Conservation (phyloP, 2,888 invertebrate genomes). For the Diarsia dahlii region DNA sequence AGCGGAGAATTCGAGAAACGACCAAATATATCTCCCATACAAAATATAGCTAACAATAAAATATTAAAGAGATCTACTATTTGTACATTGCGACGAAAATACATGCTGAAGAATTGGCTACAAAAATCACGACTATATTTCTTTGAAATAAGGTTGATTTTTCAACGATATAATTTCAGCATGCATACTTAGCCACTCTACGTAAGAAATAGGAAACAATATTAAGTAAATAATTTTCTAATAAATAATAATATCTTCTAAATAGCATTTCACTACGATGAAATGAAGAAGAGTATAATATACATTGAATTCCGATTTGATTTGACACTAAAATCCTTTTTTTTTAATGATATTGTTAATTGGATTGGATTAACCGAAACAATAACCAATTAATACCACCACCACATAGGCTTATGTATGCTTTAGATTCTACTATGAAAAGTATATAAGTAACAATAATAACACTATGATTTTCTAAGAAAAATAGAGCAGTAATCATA, state of each 20-base stretch:
- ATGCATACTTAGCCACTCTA: slow-evolving; percentile 34
- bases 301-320: slow-evolving; percentile 39
- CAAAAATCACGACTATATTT: slow-evolving; percentile 29
- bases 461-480: neutral
- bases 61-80: slow-evolving; percentile 61
- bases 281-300: slow-evolving; percentile 65
- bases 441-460: neutral
- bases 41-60: slow-evolving; percentile 55
- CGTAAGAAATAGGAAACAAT: slow-evolving; percentile 42
- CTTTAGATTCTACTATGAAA: slow-evolving; percentile 22
- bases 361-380: neutral
- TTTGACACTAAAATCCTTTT: slow-evolving; percentile 54
- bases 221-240: slow-evolving; percentile 31
- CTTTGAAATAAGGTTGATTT: slow-evolving; percentile 21
- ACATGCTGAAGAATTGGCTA: slow-evolving; percentile 31
- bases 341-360: slow-evolving; percentile 10
- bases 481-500: neutral
- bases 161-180: slow-evolving; percentile 13
- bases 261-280: slow-evolving; percentile 65
- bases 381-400: slow-evolving; percentile 37
- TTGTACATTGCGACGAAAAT: slow-evolving; percentile 45
- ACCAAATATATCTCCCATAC: slow-evolving; percentile 56
- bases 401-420: slow-evolving; percentile 31
- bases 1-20: slow-evolving; percentile 62
- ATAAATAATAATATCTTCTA: slow-evolving; percentile 55